Evolutionary conservation across 2,888 invertebrate species (phyloP), one percentile per base, ranked within the genome.

Genomic region (Anarsia innoxiella): DNA sequence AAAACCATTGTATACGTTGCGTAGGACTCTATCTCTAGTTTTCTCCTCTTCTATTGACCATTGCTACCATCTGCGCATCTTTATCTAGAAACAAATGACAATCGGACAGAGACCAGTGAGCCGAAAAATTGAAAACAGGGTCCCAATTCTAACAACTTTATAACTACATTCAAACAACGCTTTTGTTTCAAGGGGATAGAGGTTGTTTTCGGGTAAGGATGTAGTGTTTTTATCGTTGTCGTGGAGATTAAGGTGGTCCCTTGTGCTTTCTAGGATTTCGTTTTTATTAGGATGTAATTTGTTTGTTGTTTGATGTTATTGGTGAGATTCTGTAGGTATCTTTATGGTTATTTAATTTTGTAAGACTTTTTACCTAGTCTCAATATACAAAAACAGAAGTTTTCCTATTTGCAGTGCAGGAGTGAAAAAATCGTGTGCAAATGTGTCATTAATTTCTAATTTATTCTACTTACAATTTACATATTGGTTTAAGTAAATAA

Each of bases 91-190:
- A 48, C 44, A 65, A 69, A 74, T 74, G 70, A 60, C 70, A 29
- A 53, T 42, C 42, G 61, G 79, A 71, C 69, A 62, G n/a, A n/a
- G 69, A 43, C 59, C 78, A 57, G 53, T 75, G 78, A 58, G 49
- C 75, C 56, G 80, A 80, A 82, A 83, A 83, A 83, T 83, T 82
- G 75, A 72, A 77, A 76, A 66, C 61, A 67, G 66, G 70, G 25
- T 29, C 6, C n/a, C n/a, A n/a, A 10, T 6, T 27, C 25, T 26
- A 29, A 47, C 45, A 23, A 42, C 15, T 2, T 13, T 38, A 38
- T 27, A 14, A 30, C 8, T 44, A 10, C 42, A 31, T 2, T 13
- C n/a, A n/a, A 1, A 10, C 4, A 3, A 37, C 16, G 14, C 11
- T 37, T 30, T 28, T 53, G 42, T 46, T 30, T n/a, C 14, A 8